These are phyloP conservation scores for Notodonta dromedarius DNA, from an alignment of 2,888 invertebrate species.

Conservation along the genomic window DNA sequence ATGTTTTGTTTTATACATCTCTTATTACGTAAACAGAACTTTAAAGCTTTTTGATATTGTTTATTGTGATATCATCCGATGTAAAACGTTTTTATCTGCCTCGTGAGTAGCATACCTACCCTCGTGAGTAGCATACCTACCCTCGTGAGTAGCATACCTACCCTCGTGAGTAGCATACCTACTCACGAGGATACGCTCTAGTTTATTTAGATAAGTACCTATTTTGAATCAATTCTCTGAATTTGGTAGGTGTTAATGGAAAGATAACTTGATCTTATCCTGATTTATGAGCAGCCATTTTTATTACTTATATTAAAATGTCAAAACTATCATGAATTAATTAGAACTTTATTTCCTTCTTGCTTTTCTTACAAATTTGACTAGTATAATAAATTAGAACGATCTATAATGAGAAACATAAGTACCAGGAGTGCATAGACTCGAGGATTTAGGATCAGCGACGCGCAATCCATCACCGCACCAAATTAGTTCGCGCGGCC, in stretches of 20 bases:
- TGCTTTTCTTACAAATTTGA: background rate
- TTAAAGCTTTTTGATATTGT: conserved; percentile 46
- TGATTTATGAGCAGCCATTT: background rate
- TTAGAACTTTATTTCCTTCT: no score
- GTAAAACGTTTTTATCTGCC: conserved; percentile 18
- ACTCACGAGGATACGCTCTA: no score
- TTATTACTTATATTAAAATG: background rate
- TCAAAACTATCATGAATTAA: no score
- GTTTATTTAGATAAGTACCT: no score
- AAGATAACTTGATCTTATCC: background rate
- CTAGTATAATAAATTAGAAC: conserved; percentile 32
- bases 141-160: no score
- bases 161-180: no score
- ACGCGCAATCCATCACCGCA: conserved; percentile 72
- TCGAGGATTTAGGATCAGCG: conserved; percentile 44
- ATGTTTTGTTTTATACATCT: no score
- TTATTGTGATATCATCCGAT: conserved; percentile 39
- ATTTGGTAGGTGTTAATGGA: no score
- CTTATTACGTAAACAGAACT: conserved; percentile 50
- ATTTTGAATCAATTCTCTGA: no score
- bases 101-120: no score
- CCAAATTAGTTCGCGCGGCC: conserved; percentile 74
- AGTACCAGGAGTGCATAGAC: conserved; percentile 51
- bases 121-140: no score
- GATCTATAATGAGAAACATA: conserved; percentile 41